Conservation (phyloP, 2,797 vertebrate genomes). For the Alosa sapidissima region DNA sequence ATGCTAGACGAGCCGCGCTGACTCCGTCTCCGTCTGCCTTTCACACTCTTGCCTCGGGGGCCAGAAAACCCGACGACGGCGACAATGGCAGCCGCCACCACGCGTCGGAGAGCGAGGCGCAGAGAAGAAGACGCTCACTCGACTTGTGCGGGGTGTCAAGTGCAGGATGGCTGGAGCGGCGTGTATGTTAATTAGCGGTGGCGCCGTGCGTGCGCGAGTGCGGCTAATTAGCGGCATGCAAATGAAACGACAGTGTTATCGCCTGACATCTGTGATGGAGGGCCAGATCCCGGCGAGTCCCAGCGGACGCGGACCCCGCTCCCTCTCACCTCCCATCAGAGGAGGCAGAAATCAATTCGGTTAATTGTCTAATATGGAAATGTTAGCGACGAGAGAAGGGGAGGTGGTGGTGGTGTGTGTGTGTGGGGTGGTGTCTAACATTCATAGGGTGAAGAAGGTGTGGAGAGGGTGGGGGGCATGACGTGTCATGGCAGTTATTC, state of each 20-base stretch:
- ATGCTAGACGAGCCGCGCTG: neutral
- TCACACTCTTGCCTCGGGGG: neutral
- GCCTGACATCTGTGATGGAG: conserved; percentile 67
- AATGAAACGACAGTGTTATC: conserved; percentile 71
- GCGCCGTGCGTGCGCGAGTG: conserved; percentile 60
- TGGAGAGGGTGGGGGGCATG: neutral
- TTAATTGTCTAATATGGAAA: conserved; percentile 82
- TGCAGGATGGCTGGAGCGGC: conserved; percentile 28
- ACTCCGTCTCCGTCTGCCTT: neutral
- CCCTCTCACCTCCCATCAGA: conserved; percentile 52
- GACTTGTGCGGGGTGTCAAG: neutral
- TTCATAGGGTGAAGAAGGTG: neutral
- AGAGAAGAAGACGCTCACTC: neutral
- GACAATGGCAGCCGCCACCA: neutral
- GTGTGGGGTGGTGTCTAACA: neutral
- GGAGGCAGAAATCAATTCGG: conserved; percentile 73
- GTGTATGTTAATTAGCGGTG: conserved; percentile 75
- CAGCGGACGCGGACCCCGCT: conserved; percentile 60
- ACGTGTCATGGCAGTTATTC: conserved; percentile 28
- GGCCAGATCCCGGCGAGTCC: conserved; percentile 59
- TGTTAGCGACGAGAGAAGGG: conserved; percentile 43
- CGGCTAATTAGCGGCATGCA: conserved; percentile 79
- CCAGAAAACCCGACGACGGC: neutral
- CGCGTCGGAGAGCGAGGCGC: neutral
- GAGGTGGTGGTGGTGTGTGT: neutral